Evolutionary conservation across 2,797 vertebrate genomes (phyloP), one percentile per base, ranked within the genome.

Genomic region (Girardinus metallicus): DNA sequence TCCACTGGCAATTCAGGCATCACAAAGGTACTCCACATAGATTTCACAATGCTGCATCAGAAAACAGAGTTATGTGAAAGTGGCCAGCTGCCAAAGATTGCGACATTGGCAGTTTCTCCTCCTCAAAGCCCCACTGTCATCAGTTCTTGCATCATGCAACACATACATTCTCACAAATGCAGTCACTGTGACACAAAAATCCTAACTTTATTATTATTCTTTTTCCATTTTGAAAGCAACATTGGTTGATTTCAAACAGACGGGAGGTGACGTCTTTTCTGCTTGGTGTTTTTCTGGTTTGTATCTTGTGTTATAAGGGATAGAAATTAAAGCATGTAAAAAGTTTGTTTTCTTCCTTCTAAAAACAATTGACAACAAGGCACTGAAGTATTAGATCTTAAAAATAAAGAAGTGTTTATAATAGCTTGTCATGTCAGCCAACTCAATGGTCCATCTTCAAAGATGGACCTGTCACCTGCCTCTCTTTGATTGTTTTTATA

Each of bases 41-140:
- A 83, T 91, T 83, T 87, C 79, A 89, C 74, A 86, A 90, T 86
- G 83, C 87, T 83, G 77, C 75, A 86, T 86, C 85, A 89, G 78
- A 88, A 79, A 96, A 90, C 95, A 94, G 94, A 95, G 95, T 83
- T 86, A 95, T 91, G 92, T 82, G 83, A 90, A 93, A 89, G 85
- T 93, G 93, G 92, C 87, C 80, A 7, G 84, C 60, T 86, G 95
- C 96, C 96, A 97, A 96, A 92, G 78, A 94, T 94, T 94, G 96
- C 94, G 93, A 96, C 95, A 95, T 90, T 89, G 92, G 83, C 72
- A 53, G 80, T 90, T 90, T 89, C 85, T 87, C 79, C 89, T 95
- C 31, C 64, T 92, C 89, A 95, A 81, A 89, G 90, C 88, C 79
- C 81, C 88, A 95, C 96, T 97, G 94, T 97, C 86, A 82, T 75